Evolutionary conservation across 2,113 vertebrate species (phyloP), one percentile per base, ranked within the genome.

Genomic region (Hucho hucho): DNA sequence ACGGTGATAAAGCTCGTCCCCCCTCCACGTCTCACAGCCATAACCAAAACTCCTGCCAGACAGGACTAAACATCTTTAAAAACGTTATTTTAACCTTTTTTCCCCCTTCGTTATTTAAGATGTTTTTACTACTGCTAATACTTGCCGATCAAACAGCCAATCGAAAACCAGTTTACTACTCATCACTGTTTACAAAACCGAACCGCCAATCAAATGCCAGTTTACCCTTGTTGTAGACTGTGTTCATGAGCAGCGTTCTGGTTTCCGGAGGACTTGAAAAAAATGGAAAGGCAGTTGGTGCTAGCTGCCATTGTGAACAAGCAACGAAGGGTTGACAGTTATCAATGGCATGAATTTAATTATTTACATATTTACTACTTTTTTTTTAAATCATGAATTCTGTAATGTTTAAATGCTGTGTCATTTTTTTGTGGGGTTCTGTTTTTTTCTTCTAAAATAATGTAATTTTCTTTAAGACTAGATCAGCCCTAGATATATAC

Each of bases 11-110:
- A 74, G 72, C 71, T 82, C 79, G 73, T 75, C 79, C 72, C 66
- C 66, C 69, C 75, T 69, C 74, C 71, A 0, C 75, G 75, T 86
- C 86, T 61, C 85, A 87, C 90, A 93, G 93, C 92, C 93, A 90
- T 90, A 93, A 94, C 93, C 93, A 94, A 94, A 94, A 93, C 89
- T 92, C 93, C 92, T 92, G 91, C 85, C 61, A 74, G 88, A 68
- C 89, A 86, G 93, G 93, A 92, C 83, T 18, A 90, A 32, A 70
- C 53, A 75, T 76, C 82, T 65, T 75, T 86, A 84, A 80, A 80
- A 82, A 83, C 80, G 82, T 77, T 79, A 80, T 86, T 78, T 65
- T 82, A 83, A 82, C 81, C 82, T 80, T 79, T 83, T 85, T 81
- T 37, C 66, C 53, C 64, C 66, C 53, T 76, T 81, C 64, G 78